These are phyloP conservation scores for Eretmochelys imbricata DNA, from an alignment of 2,113 vertebrate species.

Conservation along the genomic window DNA sequence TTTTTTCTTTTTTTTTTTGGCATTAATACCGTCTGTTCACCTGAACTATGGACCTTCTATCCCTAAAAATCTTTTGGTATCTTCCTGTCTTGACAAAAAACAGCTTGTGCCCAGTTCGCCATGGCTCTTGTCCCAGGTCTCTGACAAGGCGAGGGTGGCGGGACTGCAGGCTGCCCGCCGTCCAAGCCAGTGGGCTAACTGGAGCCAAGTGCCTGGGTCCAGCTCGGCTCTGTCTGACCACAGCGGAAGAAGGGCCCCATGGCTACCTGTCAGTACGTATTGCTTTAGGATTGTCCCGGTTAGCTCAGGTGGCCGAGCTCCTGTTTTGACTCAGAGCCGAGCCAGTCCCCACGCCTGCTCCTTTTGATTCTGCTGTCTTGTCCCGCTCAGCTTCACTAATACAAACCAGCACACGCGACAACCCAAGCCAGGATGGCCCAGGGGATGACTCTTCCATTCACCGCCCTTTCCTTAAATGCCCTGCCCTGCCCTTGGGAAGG, in stretches of 20 bases:
- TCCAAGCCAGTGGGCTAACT: not conserved
- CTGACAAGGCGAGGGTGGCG: not conserved
- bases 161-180: not conserved
- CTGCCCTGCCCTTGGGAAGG: not conserved
- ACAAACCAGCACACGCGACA: not conserved
- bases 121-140: not conserved
- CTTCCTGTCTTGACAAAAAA: slow-evolving; percentile 58
- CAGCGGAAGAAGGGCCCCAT: not conserved
- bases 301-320: not conserved
- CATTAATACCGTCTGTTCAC: slow-evolving; percentile 66
- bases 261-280: not conserved
- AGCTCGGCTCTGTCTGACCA: not conserved
- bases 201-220: not conserved
- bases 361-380: not conserved
- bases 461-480: not conserved
- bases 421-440: not conserved
- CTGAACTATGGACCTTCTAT: slow-evolving; percentile 65
- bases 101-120: not conserved
- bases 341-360: not conserved
- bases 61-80: slow-evolving; percentile 63
- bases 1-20: slow-evolving; percentile 56
- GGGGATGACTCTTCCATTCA: not conserved
- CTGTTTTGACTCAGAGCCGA: not conserved
- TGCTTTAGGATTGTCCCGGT: not conserved
- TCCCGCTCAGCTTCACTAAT: not conserved